Evolutionary conservation across 2,113 vertebrate species (phyloP), one percentile per base, ranked within the genome.

Genomic region (Dryoscopus gambensis): DNA sequence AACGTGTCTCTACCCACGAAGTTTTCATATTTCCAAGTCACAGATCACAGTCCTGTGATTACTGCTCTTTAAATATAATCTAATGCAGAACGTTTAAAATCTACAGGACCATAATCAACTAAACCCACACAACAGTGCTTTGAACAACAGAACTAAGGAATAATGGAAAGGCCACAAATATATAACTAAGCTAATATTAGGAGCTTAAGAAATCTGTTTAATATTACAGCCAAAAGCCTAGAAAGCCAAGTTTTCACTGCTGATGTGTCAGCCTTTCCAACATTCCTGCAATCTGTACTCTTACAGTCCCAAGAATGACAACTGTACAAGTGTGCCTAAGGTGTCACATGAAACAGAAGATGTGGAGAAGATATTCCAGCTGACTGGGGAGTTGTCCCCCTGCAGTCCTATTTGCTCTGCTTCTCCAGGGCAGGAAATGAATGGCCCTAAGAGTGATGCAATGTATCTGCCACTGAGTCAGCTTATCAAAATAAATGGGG

Each of bases 21-120:
- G 78, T 88, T 92, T 91, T 91, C 42, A 19, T 68, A 53, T 92
- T 95, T 95, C 77, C 71, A 60, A 88, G 68, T 70, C 81, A 86
- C 57, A 84, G 55, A 84, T 64, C 80, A 79, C 63, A 59, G 75
- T 40, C 46, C 46, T 23, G 6, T 89, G 87, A 92, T 92, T 91
- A 81, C 27, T 71, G 81, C 75, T 83, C 21, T n/a, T 90, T 88
- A 89, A 96, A 95, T 77, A 91, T 28, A 70, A 50, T 42, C 27
- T 70, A 90, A 85, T 39, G 31, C 20, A 86, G 42, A 86, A 55
- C 55, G 53, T 70, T 93, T 77, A 69, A 95, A 93, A 88, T 78
- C 75, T 71, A 46, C 40, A 62, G 73, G 15, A 50, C 49, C 68
- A 25, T 86, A 87, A 78, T 86, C 84, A 89, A 59, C 67, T 59